Percentiles rank a stretch among this genome's conserved stretches.
phyloP scores from a whole-genome alignment of 2,113 vertebrate genomes.

The Orientallactaga bullata region DNA sequence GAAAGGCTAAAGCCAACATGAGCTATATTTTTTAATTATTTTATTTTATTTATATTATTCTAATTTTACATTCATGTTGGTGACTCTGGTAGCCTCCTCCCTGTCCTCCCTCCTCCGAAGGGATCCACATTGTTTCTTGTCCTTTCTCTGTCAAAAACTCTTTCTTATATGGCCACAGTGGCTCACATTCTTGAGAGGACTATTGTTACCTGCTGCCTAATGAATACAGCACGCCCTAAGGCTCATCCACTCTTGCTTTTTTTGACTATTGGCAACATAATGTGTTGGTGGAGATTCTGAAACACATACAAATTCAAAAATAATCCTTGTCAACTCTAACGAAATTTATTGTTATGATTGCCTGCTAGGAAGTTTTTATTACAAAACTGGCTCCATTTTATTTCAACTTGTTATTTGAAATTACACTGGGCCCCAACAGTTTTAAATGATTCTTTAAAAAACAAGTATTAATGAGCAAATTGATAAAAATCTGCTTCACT shows the following conservation, averaged over 20 bases:
- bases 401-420: slow-evolving; percentile 56
- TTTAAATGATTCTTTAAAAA: slow-evolving; percentile 54
- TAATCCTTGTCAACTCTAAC: slow-evolving; percentile 50
- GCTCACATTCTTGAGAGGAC: slow-evolving; percentile 3
- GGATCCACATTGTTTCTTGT: too few species aligned
- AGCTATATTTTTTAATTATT: background rate
- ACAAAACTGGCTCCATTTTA: slow-evolving; percentile 25
- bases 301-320: slow-evolving; percentile 76
- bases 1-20: background rate
- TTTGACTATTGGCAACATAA: slow-evolving; percentile 59
- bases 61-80: too few species aligned
- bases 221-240: slow-evolving; percentile 30
- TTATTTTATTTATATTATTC: too few species aligned
- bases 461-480: slow-evolving; percentile 61
- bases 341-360: slow-evolving; percentile 74
- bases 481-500: slow-evolving; percentile 62
- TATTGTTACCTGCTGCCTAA: background rate
- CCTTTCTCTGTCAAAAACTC: background rate
- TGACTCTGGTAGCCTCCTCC: too few species aligned
- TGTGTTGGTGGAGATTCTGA: slow-evolving; percentile 76
- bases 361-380: slow-evolving; percentile 68
- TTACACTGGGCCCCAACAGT: background rate
- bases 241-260: slow-evolving; percentile 19
- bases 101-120: too few species aligned
- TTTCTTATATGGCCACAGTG: slow-evolving; percentile 52